phyloP scores from a whole-genome alignment of 2,113 vertebrate genomes.

The Apaloderma vittatum region DNA sequence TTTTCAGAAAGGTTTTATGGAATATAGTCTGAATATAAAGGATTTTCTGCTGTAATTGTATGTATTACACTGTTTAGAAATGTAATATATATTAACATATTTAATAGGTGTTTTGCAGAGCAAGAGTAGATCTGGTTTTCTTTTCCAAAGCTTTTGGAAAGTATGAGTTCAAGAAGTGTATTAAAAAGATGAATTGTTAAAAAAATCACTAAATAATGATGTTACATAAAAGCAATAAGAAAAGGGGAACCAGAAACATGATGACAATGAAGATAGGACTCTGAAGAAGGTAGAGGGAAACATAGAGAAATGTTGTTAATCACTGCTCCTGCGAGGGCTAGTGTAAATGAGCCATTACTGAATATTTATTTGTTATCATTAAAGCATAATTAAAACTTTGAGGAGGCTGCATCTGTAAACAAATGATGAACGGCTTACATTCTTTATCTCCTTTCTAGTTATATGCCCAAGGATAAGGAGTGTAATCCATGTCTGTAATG shows the following conservation, averaged over 20 bases:
- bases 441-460: not conserved
- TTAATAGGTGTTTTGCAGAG: not conserved
- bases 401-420: not conserved
- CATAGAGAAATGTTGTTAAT: not conserved
- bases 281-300: not conserved
- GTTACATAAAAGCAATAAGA: not conserved
- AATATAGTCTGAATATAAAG: not conserved
- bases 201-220: not conserved
- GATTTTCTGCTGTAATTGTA: not conserved
- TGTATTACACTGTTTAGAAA: not conserved
- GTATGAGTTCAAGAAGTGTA: not conserved
- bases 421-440: not conserved
- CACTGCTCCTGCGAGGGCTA: not conserved
- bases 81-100: accelerated
- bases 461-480: not conserved
- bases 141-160: not conserved
- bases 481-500: not conserved
- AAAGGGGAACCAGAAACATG: not conserved
- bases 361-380: not conserved
- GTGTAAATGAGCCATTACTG: not conserved
- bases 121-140: not conserved
- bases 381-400: not conserved
- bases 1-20: not conserved
- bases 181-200: not conserved
- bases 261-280: not conserved